Base-by-base conservation (phyloP, 2,113 vertebrate genomes). In the Ophiodon elongatus region DNA sequence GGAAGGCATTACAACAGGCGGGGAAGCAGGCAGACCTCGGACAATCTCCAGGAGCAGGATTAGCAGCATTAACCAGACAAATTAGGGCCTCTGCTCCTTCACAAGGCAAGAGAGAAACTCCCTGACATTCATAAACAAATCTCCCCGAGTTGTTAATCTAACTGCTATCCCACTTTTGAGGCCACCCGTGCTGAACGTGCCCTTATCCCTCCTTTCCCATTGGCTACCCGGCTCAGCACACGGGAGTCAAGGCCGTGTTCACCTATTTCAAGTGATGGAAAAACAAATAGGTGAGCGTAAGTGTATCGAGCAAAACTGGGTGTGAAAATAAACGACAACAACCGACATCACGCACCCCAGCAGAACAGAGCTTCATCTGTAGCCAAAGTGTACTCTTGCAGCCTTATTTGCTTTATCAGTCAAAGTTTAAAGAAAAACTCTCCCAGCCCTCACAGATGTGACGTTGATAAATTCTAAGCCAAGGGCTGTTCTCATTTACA, bases 301-400 rank as follows among this genome's bases (percentile, higher is more conserved):
- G 85, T 65, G 79, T 1, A 79, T 13, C 23, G 80, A 78, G 25
- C 33, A 69, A 59, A 89, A 88, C 76, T 79, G 70, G 82, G 80
- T 80, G 70, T 86, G 89, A 93, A 94, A 95, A 95, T 93, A 94
- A 94, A 93, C 93, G 35, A 82, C 84, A 60, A 74, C 70, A 82
- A 83, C 65, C 79, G 76, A 76, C 75, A 25, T 75, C 27, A 85
- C 73, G 69, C 52, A 57, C 64, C 74, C 56, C 33, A 14, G 39
- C 19, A 63, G 59, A 76, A 68, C 77, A 37, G 59, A 2, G 54
- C 39, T 66, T 43, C 35, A 21, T 47, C 76, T 73, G 41, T 45
- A 27, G 70, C 45, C 17, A 29, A 57, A 31, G 25, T 75, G 50
- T 23, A n/a, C 69, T 69, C 25, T 33, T 15, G 1, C n/a, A 10